Conservation (phyloP, 2,888 invertebrate genomes). For the Eueremaeus valkanovi region DNA sequence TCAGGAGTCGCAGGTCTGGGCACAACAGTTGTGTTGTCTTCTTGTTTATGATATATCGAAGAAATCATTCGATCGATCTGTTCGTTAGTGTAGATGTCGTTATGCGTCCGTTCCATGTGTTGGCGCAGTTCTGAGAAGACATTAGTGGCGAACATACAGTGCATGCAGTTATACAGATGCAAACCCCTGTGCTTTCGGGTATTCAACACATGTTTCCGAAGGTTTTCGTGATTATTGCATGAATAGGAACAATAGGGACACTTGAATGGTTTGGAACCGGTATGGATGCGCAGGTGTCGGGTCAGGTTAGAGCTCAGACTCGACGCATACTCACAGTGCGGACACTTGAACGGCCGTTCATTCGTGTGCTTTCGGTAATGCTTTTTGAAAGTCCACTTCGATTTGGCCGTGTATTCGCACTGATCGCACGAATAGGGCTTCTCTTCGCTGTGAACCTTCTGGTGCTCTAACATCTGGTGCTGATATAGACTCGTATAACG, state of each 20-base stretch:
- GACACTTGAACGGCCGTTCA: background rate
- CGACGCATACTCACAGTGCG: background rate
- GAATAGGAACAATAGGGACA: conserved; percentile 8
- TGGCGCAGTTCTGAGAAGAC: background rate
- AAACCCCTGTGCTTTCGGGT: background rate
- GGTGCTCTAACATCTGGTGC: conserved; percentile 1
- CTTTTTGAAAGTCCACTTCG: background rate
- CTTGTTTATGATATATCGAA: background rate
- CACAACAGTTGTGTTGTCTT: background rate
- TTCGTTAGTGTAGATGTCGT: background rate
- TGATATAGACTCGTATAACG: conserved; percentile 5
- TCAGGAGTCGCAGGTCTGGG: background rate
- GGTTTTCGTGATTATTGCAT: conserved; percentile 2
- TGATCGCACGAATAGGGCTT: background rate
- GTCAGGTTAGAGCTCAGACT: background rate
- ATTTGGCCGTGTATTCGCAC: background rate
- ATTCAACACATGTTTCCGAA: background rate
- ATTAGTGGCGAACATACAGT: background rate
- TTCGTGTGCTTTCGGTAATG: background rate
- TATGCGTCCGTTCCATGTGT: background rate
- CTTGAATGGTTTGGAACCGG: background rate
- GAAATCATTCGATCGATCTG: conserved; percentile 1
- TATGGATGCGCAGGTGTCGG: background rate
- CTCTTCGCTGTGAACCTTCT: background rate
- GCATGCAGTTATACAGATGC: background rate